These are phyloP conservation scores for Cephonodes hylas DNA, from an alignment of 2,888 invertebrate species.

Conservation along the genomic window DNA sequence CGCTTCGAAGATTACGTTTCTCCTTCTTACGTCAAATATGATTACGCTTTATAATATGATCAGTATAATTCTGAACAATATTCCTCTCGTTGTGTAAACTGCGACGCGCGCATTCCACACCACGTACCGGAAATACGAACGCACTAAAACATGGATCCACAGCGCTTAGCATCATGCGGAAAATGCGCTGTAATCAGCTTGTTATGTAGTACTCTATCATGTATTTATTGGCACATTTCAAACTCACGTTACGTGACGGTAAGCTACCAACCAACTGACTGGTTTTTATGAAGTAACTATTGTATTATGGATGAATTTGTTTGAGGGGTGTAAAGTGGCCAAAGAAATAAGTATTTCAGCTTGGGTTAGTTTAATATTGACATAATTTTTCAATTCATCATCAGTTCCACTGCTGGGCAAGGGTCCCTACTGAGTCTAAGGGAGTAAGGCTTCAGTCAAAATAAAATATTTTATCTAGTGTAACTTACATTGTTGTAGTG, in stretches of 20 bases:
- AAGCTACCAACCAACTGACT: neutral
- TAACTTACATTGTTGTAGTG: too few species aligned
- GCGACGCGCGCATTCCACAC: neutral
- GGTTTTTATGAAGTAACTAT: neutral
- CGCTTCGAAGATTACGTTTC: neutral
- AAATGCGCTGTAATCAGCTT: neutral
- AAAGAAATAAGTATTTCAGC: too few species aligned
- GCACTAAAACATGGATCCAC: neutral
- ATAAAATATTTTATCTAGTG: too few species aligned
- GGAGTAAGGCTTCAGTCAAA: too few species aligned
- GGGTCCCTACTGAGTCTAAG: too few species aligned
- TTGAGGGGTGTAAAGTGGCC: too few species aligned
- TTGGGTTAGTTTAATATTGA: too few species aligned
- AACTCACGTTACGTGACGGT: neutral
- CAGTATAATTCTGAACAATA: neutral
- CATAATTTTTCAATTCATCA: too few species aligned
- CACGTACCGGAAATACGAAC: neutral
- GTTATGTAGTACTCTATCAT: neutral
- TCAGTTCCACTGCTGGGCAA: too few species aligned
- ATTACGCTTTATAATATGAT: neutral
- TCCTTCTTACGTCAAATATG: neutral
- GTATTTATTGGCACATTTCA: neutral
- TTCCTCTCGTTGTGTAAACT: neutral
- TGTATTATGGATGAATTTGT: neutral
- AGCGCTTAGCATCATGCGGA: neutral